Evolutionary conservation across 2,888 invertebrate species (phyloP).

Genomic region (Agrilus cyanescens): DNA sequence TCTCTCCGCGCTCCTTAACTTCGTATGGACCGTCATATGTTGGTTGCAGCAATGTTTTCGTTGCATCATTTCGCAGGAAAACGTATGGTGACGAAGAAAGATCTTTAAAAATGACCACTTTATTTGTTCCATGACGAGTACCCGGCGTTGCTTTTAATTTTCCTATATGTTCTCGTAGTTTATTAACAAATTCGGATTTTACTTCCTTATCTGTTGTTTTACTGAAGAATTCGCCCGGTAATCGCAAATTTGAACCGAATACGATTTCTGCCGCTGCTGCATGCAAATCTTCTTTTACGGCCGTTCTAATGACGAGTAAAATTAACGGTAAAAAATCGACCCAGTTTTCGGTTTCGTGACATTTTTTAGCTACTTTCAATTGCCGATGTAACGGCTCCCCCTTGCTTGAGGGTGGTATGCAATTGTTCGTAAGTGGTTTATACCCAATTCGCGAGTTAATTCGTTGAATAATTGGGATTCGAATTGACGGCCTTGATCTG

Average conservation of each 20-base stretch:
- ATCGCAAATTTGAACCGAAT: conserved; percentile 20
- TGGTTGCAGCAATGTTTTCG: conserved; percentile 13
- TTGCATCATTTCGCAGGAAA: conserved; percentile 16
- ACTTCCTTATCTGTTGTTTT: not conserved
- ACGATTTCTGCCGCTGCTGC: conserved; percentile 23
- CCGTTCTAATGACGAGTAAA: conserved; percentile 23
- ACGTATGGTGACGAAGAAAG: conserved; percentile 13
- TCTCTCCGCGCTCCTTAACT: conserved; percentile 10
- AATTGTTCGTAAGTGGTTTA: conserved; percentile 18
- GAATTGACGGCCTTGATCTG: conserved; percentile 26
- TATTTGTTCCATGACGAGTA: too few relatives aligned
- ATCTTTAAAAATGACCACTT: too few relatives aligned
- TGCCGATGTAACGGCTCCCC: conserved; percentile 31
- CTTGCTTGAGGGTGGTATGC: conserved; percentile 27
- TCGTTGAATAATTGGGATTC: conserved; percentile 19
- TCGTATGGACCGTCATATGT: conserved; percentile 17
- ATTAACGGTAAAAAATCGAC: conserved; percentile 21
- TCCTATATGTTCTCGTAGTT: too few relatives aligned
- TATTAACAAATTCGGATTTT: too few relatives aligned
- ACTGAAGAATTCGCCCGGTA: conserved; percentile 18
- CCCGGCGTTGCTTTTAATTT: too few relatives aligned
- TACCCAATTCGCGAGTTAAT: conserved; percentile 16
- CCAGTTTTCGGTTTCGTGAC: conserved; percentile 18
- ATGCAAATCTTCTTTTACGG: conserved; percentile 22
- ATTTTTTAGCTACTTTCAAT: conserved; percentile 28